Percentiles rank a stretch among this genome's conserved stretches.
These are phyloP conservation scores for fruit fly (Drosophila melanogaster) DNA, from an alignment of 1,140 invertebrate genomes.

Conservation along the genomic window Release_6_plus_ISO1_MT NT_033779.5:2976001-2976500, in stretches of 20 bases:
- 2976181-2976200: background rate
- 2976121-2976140: background rate
- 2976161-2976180: background rate
- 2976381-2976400: background rate
- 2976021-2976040: background rate
- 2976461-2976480: background rate
- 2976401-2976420: background rate
- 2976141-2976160: slow-evolving; percentile 3
- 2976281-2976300: background rate
- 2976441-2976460: background rate
- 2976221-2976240: slow-evolving; percentile 3
- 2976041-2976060: background rate
- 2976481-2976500: background rate
- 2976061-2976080: background rate
- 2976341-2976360: background rate
- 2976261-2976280: slow-evolving; percentile 2
- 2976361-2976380: background rate
- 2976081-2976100: background rate
- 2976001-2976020: background rate
- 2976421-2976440: background rate
- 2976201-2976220: background rate
- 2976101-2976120: background rate
- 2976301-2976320: slow-evolving; percentile 4
- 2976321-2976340: background rate
- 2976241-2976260: background rate